A percentile compares a stretch with the other conserved stretches of the same genome.
These are phyloP conservation scores for Lepidocolaptes lacrymiger DNA, from an alignment of 2,797 vertebrate genomes.

Conservation along the genomic window DNA sequence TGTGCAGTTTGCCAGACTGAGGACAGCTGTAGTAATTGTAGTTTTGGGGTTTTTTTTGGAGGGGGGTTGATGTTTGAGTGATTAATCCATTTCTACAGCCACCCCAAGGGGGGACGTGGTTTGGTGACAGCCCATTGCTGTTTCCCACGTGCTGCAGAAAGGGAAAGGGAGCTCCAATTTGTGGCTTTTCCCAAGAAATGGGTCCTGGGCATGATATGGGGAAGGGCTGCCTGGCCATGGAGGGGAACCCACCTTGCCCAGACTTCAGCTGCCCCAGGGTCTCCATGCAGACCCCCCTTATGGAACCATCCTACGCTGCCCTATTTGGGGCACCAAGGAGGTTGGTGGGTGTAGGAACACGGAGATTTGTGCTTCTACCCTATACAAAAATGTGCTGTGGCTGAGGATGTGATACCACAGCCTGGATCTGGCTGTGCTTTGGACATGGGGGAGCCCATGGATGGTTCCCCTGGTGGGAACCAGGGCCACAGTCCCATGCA, in stretches of 20 bases:
- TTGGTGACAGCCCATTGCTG: fast-evolving
- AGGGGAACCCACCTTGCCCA: neutral
- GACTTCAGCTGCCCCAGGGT: neutral
- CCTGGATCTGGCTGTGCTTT: neutral
- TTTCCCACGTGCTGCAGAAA: neutral
- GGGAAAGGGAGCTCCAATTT: neutral
- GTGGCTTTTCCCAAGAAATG: neutral
- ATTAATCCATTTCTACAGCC: neutral
- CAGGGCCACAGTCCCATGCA: fast-evolving
- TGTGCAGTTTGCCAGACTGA: neutral
- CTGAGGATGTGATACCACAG: neutral
- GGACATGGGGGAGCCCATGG: neutral
- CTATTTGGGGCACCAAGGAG: fast-evolving
- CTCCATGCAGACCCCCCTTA: neutral
- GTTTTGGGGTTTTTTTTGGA: fast-evolving
- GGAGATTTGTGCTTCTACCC: neutral
- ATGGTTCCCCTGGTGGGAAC: neutral
- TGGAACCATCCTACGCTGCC: neutral
- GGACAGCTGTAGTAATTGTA: neutral
- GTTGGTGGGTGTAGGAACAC: fast-evolving
- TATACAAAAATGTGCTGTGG: fast-evolving
- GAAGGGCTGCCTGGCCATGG: neutral
- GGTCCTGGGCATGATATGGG: neutral
- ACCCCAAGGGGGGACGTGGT: neutral
- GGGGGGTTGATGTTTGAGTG: neutral